A percentile compares a stretch with the other conserved stretches of the same genome.
Evolutionary conservation across 2,797 vertebrate genomes (phyloP).

Genomic region (Acrossocheilus fasciatus): DNA sequence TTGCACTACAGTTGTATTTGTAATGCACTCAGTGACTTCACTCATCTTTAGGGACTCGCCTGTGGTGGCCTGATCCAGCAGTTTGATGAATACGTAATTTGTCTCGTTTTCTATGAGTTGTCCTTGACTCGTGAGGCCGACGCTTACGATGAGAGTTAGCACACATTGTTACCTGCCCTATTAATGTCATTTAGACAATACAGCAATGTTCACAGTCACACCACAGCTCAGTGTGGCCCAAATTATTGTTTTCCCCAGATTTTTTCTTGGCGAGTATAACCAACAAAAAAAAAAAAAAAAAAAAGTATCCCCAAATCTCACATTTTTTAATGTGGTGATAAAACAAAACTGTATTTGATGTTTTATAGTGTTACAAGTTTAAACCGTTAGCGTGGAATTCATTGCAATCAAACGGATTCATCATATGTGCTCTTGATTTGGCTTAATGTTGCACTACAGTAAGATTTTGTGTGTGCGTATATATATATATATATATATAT

Average conservation of each 20-base stretch:
- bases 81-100: constrained; percentile 43
- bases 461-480: too few relatives aligned
- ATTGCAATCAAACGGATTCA: neutral
- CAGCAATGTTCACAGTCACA: neutral
- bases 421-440: neutral
- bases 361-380: neutral
- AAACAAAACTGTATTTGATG: neutral
- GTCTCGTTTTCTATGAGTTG: constrained; percentile 33
- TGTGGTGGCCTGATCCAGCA: constrained; percentile 46
- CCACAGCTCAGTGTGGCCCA: neutral
- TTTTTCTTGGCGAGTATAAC: neutral
- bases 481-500: too few relatives aligned
- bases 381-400: neutral
- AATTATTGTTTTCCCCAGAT: neutral
- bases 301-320: neutral
- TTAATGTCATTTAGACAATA: constrained; percentile 4
- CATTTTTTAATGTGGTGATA: neutral
- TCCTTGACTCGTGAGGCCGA: constrained; percentile 38
- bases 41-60: constrained; percentile 36
- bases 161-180: neutral
- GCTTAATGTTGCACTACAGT: neutral
- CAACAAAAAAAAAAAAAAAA: neutral
- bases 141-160: constrained; percentile 23
- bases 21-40: constrained; percentile 37
- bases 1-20: constrained; percentile 51